Base-by-base conservation (phyloP, 2,113 vertebrate genomes). In the Equus przewalskii region DNA sequence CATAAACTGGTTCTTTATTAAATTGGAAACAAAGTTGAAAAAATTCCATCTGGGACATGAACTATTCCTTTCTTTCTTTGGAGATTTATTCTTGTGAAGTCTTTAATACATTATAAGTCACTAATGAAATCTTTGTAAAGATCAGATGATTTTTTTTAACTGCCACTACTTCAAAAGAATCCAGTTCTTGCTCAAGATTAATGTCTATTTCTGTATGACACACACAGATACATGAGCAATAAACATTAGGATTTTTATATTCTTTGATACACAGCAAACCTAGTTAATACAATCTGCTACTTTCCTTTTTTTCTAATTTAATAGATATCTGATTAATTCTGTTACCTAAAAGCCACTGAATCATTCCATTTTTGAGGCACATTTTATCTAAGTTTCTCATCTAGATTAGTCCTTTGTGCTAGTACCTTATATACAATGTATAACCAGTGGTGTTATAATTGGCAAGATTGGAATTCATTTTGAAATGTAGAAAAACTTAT, bases 61-160 rank as follows among this genome's bases (percentile, higher is more conserved):
- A 73, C 8, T 91, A 79, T 69, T 46, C 15, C 33, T 86, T 80
- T 69, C 51, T 64, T 62, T 86, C 72, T 46, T 49, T 73, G 33
- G 84, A 79, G 1, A 67, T 36, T 92, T 87, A n/a, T 73, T 75
- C 30, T 78, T 78, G 13, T 89, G 22, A 91, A n/a, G 58, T 80
- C 51, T 95, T 97, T 64, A 84, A 44, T 30, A 41, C 76, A 62
- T 88, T 81, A 56, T 83, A 94, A 80, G 21, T 54, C 5, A 80
- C 3, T 94, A 67, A 87, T 87, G 88, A 91, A 72, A 72, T 83
- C 56, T 82, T 93, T 33, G 26, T 7, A 9, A 67, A 88, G 36
- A 95, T 88, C 90, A 83, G 30, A 84, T 85, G 15, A 49, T 81
- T 94, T 94, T 94, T 89, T 76, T 81, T 44, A 96, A 49, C 69